Conservation (phyloP, 2,888 invertebrate species). For the Sinotaia quadrata region DNA sequence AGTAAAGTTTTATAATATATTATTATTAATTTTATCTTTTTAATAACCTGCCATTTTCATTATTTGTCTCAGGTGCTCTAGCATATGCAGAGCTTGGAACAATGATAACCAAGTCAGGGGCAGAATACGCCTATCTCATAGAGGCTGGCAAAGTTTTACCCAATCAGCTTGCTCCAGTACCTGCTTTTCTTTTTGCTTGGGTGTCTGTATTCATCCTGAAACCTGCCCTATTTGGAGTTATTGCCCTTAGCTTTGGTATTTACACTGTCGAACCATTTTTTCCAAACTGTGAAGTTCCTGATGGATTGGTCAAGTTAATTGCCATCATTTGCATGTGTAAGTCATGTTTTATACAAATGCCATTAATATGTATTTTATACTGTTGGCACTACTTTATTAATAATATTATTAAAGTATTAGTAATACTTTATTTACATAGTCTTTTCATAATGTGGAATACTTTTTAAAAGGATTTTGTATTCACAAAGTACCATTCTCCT, state of each 20-base stretch:
- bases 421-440: no score
- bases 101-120: slow-evolving; percentile 85
- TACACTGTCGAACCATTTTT: slow-evolving; percentile 66
- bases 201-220: slow-evolving; percentile 66
- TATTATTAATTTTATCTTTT: background rate
- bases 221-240: slow-evolving; percentile 73
- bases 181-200: slow-evolving; percentile 77
- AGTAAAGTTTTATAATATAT: slow-evolving; percentile 1
- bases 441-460: no score
- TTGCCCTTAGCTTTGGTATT: slow-evolving; percentile 73
- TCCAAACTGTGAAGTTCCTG: slow-evolving; percentile 57
- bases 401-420: no score
- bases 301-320: slow-evolving; percentile 52
- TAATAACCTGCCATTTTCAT: no score
- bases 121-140: slow-evolving; percentile 81
- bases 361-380: no score
- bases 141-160: slow-evolving; percentile 55
- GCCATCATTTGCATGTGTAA: slow-evolving; percentile 59
- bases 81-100: slow-evolving; percentile 87
- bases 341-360: no score
- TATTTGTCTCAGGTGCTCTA: slow-evolving; percentile 79
- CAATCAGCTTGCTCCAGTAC: slow-evolving; percentile 73
- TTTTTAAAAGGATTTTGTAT: no score
- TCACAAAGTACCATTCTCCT: no score
- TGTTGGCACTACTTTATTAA: no score